phyloP scores from a whole-genome alignment of 2,888 invertebrate genomes.

The Mermis nigrescens region DNA sequence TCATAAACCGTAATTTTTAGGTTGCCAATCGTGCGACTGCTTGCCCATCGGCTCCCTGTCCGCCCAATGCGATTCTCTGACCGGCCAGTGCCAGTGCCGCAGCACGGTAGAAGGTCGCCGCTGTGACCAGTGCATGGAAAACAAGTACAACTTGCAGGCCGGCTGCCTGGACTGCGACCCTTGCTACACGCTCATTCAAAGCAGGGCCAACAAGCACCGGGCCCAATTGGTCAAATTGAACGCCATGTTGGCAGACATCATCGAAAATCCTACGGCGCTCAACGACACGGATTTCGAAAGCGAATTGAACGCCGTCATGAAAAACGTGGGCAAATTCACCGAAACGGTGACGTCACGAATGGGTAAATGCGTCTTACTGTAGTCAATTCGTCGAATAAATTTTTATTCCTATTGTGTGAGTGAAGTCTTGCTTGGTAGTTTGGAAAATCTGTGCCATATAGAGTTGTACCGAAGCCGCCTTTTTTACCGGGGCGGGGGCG shows the following conservation, averaged over 20 bases:
- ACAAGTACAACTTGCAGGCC: constrained; percentile 70
- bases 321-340: constrained; percentile 49
- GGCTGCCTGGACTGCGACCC: constrained; percentile 55
- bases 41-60: constrained; percentile 68
- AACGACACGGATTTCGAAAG: constrained; percentile 74
- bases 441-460: not conserved
- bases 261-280: constrained; percentile 73
- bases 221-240: constrained; percentile 53
- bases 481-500: too few species aligned
- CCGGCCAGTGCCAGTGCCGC: constrained; percentile 51
- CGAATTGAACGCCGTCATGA: constrained; percentile 54
- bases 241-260: constrained; percentile 59
- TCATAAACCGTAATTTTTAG: too few species aligned
- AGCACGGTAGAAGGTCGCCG: constrained; percentile 62
- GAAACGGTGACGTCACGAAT: not conserved
- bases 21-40: constrained; percentile 52
- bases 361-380: too few species aligned
- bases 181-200: constrained; percentile 82
- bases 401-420: not conserved
- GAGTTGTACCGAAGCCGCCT: not conserved
- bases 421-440: not conserved
- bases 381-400: not conserved
- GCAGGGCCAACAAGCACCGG: constrained; percentile 57
- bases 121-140: constrained; percentile 90
- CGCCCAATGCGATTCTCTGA: constrained; percentile 60